These are phyloP conservation scores for Saturnia japonica DNA, from an alignment of 2,888 invertebrate genomes.

Conservation along the genomic window DNA sequence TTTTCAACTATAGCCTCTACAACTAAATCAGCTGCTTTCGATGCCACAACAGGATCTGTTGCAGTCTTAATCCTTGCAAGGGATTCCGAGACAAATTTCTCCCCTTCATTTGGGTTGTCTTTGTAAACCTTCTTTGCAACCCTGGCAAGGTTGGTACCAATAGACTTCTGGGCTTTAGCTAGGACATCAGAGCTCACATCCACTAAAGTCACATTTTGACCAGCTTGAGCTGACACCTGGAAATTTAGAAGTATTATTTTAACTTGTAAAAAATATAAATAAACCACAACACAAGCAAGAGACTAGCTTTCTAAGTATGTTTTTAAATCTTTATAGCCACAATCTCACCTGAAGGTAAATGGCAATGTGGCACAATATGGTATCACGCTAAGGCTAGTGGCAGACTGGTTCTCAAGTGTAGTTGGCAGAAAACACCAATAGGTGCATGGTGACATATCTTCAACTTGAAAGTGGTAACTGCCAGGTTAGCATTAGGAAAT, in stretches of 20 bases:
- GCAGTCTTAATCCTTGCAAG: conserved; percentile 81
- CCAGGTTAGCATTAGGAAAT: no score
- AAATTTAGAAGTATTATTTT: conserved; percentile 23
- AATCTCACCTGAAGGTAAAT: no score
- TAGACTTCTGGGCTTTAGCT: conserved; percentile 86
- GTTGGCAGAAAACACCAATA: no score
- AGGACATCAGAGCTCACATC: conserved; percentile 88
- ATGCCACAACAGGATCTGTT: conserved; percentile 83
- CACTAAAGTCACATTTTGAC: conserved; percentile 90
- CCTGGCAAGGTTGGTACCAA: conserved; percentile 86
- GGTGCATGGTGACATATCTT: no score
- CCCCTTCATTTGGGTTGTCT: conserved; percentile 84
- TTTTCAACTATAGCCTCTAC: conserved; percentile 95
- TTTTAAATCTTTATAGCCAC: no score
- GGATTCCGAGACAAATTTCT: conserved; percentile 85
- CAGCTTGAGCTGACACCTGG: conserved; percentile 92
- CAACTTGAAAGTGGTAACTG: no score
- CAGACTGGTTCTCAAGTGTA: no score
- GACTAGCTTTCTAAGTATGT: no score
- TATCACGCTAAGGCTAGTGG: no score
- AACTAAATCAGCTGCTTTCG: conserved; percentile 86
- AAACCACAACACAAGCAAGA: background rate
- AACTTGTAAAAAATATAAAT: background rate
- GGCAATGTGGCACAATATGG: no score
- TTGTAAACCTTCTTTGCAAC: conserved; percentile 91